These are phyloP conservation scores for Scomber colias DNA, from an alignment of 2,113 vertebrate genomes.

Conservation along the genomic window DNA sequence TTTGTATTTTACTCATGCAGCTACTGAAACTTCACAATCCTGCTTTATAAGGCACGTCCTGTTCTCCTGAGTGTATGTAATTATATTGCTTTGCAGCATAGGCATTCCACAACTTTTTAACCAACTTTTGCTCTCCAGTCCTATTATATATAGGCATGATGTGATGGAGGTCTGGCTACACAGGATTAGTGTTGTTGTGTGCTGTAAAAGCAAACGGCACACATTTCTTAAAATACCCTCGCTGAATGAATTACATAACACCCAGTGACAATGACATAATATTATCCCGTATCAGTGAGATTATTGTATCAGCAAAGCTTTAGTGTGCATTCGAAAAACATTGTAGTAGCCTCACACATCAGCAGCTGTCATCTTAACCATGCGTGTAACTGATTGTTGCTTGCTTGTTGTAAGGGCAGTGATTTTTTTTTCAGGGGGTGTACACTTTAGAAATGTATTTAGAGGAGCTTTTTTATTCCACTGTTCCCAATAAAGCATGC, in stretches of 20 bases:
- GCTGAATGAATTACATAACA: neutral
- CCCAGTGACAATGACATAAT: neutral
- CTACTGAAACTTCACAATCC: neutral
- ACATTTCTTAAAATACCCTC: neutral
- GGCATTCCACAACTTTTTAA: neutral
- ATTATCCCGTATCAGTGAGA: neutral
- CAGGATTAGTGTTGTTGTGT: neutral
- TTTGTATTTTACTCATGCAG: neutral
- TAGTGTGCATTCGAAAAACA: neutral
- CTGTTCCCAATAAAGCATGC: conserved; percentile 31
- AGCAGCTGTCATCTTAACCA: neutral
- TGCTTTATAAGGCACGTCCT: neutral
- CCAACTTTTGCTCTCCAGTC: neutral
- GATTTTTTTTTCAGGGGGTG: neutral
- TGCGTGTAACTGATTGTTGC: conserved; percentile 1
- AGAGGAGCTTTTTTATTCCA: neutral
- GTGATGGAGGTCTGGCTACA: neutral
- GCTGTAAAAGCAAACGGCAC: neutral
- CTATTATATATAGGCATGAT: neutral
- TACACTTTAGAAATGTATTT: conserved; percentile 19
- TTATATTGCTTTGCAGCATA: neutral
- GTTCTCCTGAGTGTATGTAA: neutral
- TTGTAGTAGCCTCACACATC: neutral
- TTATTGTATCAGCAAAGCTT: neutral
- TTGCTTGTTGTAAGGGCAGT: conserved; percentile 21